Percentiles rank a stretch among this genome's conserved stretches.
Conservation (phyloP, 2,888 invertebrate species). For the Pollenia angustigena region DNA sequence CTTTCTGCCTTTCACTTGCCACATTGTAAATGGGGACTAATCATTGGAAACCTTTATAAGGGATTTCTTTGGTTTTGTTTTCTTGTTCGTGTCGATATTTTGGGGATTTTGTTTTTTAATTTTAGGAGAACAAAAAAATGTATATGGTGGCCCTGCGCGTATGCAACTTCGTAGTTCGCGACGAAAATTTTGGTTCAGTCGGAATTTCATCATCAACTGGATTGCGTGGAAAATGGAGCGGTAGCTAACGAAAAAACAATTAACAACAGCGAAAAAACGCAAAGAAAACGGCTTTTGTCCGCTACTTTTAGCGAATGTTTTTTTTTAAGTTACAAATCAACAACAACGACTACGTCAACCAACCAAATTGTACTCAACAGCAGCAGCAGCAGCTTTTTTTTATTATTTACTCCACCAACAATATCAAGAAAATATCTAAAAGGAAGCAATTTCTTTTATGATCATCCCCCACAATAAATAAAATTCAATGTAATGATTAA, state of each 20-base stretch:
- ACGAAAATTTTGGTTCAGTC: slow-evolving; percentile 76
- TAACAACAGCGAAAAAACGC: slow-evolving; percentile 82
- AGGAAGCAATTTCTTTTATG: slow-evolving; percentile 61
- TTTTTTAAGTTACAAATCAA: slow-evolving; percentile 74
- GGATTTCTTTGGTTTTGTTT: no score
- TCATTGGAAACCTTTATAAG: no score
- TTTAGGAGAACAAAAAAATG: no score
- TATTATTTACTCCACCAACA: slow-evolving; percentile 50
- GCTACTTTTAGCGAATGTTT: slow-evolving; percentile 87
- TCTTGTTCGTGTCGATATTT: no score
- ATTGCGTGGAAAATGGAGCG: slow-evolving; percentile 83
- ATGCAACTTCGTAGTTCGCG: slow-evolving; percentile 21
- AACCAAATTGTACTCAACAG: slow-evolving; percentile 62
- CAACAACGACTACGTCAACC: slow-evolving; percentile 62
- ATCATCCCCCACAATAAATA: slow-evolving; percentile 36
- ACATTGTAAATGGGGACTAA: no score
- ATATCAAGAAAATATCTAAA: slow-evolving; percentile 37
- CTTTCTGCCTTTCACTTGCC: no score
- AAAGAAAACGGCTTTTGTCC: slow-evolving; percentile 85
- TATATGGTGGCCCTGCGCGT: not conserved
- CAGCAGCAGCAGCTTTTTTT: slow-evolving; percentile 58
- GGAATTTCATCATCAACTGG: slow-evolving; percentile 83
- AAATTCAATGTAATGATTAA: slow-evolving; percentile 68
- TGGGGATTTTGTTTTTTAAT: no score
- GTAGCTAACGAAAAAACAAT: slow-evolving; percentile 81